Conservation (phyloP, 2,888 invertebrate species). For the Lamellibrachia columna region DNA sequence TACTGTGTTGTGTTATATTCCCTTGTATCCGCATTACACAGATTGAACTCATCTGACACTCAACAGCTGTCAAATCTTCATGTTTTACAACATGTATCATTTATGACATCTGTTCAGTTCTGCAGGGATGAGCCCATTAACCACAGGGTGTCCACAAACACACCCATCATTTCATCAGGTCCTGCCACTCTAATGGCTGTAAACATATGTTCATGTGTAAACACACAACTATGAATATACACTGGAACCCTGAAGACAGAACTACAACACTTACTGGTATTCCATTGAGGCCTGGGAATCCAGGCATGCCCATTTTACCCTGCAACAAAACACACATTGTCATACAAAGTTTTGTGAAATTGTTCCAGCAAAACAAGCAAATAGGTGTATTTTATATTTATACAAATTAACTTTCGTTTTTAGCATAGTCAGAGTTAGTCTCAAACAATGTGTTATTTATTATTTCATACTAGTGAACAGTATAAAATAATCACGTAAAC, state of each 20-base stretch:
- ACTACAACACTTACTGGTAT: constrained; percentile 40
- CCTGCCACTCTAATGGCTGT: not conserved
- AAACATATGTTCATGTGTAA: not conserved
- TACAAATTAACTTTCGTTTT: too few relatives aligned
- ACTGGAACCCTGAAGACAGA: constrained; percentile 14
- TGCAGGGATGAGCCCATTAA: not conserved
- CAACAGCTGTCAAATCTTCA: not conserved
- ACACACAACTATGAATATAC: not conserved
- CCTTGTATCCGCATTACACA: not conserved
- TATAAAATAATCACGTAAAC: too few relatives aligned
- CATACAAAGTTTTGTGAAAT: too few relatives aligned
- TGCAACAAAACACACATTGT: constrained; percentile 44
- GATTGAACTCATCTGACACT: not conserved
- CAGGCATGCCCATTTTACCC: constrained; percentile 78
- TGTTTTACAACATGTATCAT: not conserved
- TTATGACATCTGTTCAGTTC: not conserved
- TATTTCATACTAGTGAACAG: too few relatives aligned
- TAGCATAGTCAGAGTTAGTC: too few relatives aligned
- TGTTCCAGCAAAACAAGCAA: constrained; percentile 19
- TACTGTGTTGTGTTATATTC: not conserved
- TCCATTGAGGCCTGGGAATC: constrained; percentile 75
- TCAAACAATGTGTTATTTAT: too few relatives aligned
- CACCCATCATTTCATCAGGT: not conserved
- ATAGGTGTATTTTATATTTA: too few relatives aligned
- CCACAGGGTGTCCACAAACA: not conserved